These are phyloP conservation scores for Strigamia crassipes DNA, from an alignment of 2,888 invertebrate species.

Conservation along the genomic window DNA sequence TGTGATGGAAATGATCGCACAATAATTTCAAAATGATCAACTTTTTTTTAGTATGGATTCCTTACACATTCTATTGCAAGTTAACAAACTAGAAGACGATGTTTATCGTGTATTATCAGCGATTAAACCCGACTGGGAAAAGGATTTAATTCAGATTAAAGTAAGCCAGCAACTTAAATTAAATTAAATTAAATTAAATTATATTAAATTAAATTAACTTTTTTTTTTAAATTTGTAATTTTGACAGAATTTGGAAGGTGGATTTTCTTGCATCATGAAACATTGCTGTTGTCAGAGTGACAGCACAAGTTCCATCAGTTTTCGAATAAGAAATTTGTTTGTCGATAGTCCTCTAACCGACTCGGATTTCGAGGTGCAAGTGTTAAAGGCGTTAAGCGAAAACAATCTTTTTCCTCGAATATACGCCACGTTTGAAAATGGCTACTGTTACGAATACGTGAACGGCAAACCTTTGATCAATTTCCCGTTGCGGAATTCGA, in stretches of 20 bases:
- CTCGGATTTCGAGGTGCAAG: not conserved
- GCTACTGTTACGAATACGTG: conserved; percentile 1
- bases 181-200: not conserved
- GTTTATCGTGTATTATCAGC: not conserved
- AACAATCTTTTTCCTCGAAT: not conserved
- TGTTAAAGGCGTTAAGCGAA: not conserved
- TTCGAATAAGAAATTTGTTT: not conserved
- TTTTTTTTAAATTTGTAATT: not conserved
- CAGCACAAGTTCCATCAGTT: not conserved
- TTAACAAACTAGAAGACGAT: not conserved
- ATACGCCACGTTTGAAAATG: conserved; percentile 3
- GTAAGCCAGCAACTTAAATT: not conserved
- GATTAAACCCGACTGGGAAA: not conserved
- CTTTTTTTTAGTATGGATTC: too few species aligned
- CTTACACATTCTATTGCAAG: not conserved
- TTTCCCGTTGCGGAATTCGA: not conserved
- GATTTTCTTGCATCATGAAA: not conserved
- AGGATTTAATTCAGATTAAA: not conserved
- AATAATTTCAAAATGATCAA: too few species aligned
- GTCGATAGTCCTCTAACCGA: not conserved
- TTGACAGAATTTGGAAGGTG: not conserved
- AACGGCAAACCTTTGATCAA: not conserved
- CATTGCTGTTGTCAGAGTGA: not conserved
- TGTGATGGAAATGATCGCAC: too few species aligned
- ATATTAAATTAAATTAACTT: too few species aligned